phyloP scores from a whole-genome alignment of 2,888 invertebrate species.

The Drosophila fungiperda region DNA sequence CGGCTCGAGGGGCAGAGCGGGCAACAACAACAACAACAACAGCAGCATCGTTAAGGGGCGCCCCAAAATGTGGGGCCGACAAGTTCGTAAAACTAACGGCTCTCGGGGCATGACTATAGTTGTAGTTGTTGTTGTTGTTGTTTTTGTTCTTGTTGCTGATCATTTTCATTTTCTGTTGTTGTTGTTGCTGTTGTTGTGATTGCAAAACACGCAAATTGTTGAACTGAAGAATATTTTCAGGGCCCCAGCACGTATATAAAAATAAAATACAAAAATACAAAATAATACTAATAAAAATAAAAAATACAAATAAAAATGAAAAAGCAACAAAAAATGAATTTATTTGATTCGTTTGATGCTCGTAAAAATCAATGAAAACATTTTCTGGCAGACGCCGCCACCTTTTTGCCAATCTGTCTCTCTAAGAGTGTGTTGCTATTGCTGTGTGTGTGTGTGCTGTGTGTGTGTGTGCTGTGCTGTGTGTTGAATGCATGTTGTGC shows the following conservation, averaged over 20 bases:
- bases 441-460: background rate
- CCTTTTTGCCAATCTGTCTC: conserved; percentile 51
- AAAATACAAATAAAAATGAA: conserved; percentile 14
- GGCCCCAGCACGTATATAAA: conserved; percentile 28
- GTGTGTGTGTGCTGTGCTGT: background rate
- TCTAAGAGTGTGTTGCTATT: background rate
- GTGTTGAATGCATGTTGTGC: conserved; percentile 4
- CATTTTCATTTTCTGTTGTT: conserved; percentile 14
- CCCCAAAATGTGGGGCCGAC: conserved; percentile 30
- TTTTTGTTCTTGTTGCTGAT: background rate
- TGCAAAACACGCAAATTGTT: conserved; percentile 38
- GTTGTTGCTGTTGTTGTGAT: conserved; percentile 44
- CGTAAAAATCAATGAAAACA: conserved; percentile 80
- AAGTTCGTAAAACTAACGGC: conserved; percentile 63
- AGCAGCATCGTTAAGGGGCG: conserved; percentile 60
- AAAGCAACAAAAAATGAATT: conserved; percentile 54
- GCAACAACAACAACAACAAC: conserved; percentile 5
- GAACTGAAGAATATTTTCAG: conserved; percentile 14
- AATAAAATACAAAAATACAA: conserved; percentile 12
- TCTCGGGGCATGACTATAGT: conserved; percentile 10
- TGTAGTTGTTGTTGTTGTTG: conserved; percentile 25
- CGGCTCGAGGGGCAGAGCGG: background rate
- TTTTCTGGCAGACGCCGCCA: conserved; percentile 60
- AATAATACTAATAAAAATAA: conserved; percentile 30
- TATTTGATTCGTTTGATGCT: conserved; percentile 75